Conservation (phyloP, 2,113 vertebrate genomes). For the Rhipidura dahli region DNA sequence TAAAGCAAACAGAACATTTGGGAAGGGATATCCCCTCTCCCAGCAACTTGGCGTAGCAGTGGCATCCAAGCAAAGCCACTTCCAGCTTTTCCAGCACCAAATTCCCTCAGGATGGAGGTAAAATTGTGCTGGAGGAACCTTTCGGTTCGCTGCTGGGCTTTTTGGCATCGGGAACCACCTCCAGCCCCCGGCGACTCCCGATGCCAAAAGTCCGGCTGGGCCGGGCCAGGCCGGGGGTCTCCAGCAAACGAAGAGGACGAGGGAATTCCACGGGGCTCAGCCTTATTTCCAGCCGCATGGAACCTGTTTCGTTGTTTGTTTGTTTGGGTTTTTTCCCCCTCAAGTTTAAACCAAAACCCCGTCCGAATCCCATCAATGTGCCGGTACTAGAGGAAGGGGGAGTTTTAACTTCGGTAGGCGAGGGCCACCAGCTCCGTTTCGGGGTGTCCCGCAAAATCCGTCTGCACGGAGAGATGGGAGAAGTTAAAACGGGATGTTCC, state of each 20-base stretch:
- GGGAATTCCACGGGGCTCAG: neutral
- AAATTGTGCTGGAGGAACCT: neutral
- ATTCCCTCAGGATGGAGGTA: neutral
- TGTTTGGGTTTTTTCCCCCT: rapidly evolving
- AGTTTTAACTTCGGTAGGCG: neutral
- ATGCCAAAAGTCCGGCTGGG: neutral
- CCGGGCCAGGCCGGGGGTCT: neutral
- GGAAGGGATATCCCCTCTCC: neutral
- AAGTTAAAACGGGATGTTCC: neutral
- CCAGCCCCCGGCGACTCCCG: neutral
- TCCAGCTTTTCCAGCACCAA: neutral
- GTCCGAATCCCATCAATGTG: rapidly evolving
- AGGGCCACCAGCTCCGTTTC: neutral
- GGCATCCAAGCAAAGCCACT: neutral
- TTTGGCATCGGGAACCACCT: neutral
- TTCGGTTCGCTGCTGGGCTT: neutral
- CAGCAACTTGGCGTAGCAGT: neutral
- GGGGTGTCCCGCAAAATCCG: neutral
- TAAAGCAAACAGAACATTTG: neutral
- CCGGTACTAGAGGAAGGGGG: rapidly evolving
- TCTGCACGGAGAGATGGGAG: neutral
- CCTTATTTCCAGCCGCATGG: neutral
- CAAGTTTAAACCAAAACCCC: neutral
- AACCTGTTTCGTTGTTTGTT: neutral
- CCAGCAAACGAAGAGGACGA: rapidly evolving